phyloP scores from a whole-genome alignment of 2,888 invertebrate genomes.

The Meta bourneti region DNA sequence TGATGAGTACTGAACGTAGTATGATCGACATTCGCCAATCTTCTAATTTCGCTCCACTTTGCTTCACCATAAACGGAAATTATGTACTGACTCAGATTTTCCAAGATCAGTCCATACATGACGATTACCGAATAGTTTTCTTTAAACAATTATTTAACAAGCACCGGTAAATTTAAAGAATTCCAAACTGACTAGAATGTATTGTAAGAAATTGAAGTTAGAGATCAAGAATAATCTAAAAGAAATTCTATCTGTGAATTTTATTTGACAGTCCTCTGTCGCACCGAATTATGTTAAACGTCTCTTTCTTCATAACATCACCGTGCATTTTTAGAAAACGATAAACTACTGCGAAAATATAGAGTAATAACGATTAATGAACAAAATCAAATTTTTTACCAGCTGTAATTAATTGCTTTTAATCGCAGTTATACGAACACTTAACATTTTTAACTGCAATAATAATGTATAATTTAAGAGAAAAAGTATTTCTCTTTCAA shows the following conservation, averaged over 20 bases:
- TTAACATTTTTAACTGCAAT: not conserved
- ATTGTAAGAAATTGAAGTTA: not conserved
- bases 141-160: not conserved
- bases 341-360: not conserved
- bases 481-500: not conserved
- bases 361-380: not conserved
- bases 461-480: not conserved
- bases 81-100: constrained; percentile 95
- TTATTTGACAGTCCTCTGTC: not conserved
- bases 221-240: not conserved
- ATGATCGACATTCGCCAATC: constrained; percentile 91
- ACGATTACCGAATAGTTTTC: not conserved
- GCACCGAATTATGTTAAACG: not conserved
- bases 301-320: constrained; percentile 2
- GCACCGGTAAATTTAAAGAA: not conserved
- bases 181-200: not conserved
- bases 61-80: constrained; percentile 96
- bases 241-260: not conserved
- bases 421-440: not conserved
- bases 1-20: constrained; percentile 89
- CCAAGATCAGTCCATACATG: constrained; percentile 97
- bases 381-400: not conserved
- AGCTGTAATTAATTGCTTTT: not conserved
- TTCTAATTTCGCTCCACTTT: constrained; percentile 94
- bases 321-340: constrained; percentile 33